Evolutionary conservation across 2,797 vertebrate species (phyloP).

Genomic region (Pantherophis vulpinus): DNA sequence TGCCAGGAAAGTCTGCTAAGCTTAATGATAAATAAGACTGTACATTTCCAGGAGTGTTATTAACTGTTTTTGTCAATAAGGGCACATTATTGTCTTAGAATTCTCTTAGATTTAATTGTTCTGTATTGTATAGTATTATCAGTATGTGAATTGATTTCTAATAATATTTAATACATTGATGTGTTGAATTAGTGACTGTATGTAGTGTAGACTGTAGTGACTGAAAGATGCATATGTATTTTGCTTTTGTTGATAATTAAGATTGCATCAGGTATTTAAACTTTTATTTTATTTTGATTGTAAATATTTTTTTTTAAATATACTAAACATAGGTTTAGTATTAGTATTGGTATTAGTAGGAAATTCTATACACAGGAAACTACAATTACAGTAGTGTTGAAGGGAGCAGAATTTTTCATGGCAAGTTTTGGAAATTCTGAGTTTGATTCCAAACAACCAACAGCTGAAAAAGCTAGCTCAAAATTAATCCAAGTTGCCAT

Average conservation of each 20-base stretch:
- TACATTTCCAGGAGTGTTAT: not conserved
- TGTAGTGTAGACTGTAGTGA: not conserved
- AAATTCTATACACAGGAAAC: not conserved
- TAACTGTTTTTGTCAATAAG: not conserved
- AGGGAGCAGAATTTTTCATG: not conserved
- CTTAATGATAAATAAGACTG: not conserved
- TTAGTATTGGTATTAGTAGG: not conserved
- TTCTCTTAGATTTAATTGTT: not conserved
- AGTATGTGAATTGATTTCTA: not conserved
- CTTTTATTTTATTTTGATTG: not conserved
- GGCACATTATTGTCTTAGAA: not conserved
- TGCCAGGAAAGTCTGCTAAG: not conserved
- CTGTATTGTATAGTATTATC: not conserved
- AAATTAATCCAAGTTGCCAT: not conserved
- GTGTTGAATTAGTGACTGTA: not conserved
- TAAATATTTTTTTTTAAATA: not conserved
- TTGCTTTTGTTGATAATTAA: not conserved
- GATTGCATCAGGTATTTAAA: not conserved
- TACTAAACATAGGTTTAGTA: not conserved
- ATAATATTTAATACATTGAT: not conserved
- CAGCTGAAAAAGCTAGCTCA: not conserved
- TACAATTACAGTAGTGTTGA: not conserved
- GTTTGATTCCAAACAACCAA: not conserved
- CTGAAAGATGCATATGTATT: not conserved
- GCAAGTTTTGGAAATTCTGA: not conserved